Evolutionary conservation across 2,113 vertebrate species (phyloP).

Genomic region (Oxygymnocypris stewartii): DNA sequence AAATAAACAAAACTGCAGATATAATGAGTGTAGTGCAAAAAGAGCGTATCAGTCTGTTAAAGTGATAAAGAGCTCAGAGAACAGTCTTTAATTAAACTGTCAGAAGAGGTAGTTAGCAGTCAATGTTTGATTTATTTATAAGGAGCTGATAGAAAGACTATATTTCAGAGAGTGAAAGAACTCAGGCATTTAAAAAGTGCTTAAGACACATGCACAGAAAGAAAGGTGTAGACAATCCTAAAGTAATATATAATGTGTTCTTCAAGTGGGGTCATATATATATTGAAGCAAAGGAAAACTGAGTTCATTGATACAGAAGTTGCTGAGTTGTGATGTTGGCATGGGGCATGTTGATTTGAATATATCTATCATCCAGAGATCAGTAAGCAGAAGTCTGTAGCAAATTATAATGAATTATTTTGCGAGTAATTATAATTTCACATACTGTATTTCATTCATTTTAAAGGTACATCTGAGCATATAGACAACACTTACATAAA

Average conservation of each 20-base stretch:
- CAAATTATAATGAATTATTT: not conserved
- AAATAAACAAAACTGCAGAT: too few relatives aligned
- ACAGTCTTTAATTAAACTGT: too few relatives aligned
- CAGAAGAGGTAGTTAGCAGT: too few relatives aligned
- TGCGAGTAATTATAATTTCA: not conserved
- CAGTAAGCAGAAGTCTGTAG: not conserved
- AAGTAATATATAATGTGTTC: not conserved
- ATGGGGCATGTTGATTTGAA: too few relatives aligned
- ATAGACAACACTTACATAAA: not conserved
- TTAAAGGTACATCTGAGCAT: not conserved
- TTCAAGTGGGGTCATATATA: not conserved
- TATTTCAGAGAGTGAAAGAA: not conserved
- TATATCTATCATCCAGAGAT: not conserved
- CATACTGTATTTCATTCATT: not conserved
- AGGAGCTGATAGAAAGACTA: not conserved
- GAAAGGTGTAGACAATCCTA: not conserved
- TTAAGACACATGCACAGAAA: not conserved
- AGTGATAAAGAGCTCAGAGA: too few relatives aligned
- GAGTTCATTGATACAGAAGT: too few relatives aligned
- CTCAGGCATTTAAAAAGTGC: not conserved
- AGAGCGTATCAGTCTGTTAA: too few relatives aligned
- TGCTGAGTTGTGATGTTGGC: too few relatives aligned
- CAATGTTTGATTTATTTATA: too few relatives aligned
- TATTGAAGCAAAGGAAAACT: too few relatives aligned
- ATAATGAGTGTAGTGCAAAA: too few relatives aligned